These are phyloP conservation scores for Magallana ariakensis DNA, from an alignment of 1,140 invertebrate genomes.

Conservation along the genomic window DNA sequence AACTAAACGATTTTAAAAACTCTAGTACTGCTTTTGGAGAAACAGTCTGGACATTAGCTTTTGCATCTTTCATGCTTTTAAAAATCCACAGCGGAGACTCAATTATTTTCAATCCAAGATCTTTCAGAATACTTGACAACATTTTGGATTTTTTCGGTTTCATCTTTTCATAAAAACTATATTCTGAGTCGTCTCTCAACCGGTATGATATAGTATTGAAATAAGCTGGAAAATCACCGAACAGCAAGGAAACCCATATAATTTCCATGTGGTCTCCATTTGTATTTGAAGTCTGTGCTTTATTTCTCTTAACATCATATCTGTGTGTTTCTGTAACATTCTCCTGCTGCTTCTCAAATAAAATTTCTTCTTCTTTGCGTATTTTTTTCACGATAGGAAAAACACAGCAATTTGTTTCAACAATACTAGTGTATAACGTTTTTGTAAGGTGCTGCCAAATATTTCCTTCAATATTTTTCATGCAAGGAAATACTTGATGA, in stretches of 20 bases:
- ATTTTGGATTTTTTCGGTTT: background rate
- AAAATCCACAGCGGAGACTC: background rate
- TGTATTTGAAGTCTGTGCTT: too few relatives aligned
- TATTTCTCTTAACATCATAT: too few relatives aligned
- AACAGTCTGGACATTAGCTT: background rate
- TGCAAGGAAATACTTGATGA: background rate
- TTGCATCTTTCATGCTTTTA: background rate
- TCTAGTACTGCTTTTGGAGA: background rate
- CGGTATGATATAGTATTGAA: background rate
- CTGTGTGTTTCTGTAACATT: too few relatives aligned
- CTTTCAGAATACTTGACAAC: background rate
- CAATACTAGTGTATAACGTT: background rate
- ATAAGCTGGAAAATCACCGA: background rate
- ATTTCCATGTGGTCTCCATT: background rate
- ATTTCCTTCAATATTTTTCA: background rate
- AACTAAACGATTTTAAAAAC: background rate
- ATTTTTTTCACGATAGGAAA: background rate
- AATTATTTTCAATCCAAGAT: background rate
- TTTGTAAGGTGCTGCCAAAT: background rate
- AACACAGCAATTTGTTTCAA: background rate
- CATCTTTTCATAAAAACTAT: background rate
- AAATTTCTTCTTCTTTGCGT: background rate
- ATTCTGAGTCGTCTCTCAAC: background rate
- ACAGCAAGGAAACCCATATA: background rate
- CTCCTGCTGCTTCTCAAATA: background rate